Evolutionary conservation across 2,888 invertebrate species (phyloP).

Genomic region (Trachelus stipa): DNA sequence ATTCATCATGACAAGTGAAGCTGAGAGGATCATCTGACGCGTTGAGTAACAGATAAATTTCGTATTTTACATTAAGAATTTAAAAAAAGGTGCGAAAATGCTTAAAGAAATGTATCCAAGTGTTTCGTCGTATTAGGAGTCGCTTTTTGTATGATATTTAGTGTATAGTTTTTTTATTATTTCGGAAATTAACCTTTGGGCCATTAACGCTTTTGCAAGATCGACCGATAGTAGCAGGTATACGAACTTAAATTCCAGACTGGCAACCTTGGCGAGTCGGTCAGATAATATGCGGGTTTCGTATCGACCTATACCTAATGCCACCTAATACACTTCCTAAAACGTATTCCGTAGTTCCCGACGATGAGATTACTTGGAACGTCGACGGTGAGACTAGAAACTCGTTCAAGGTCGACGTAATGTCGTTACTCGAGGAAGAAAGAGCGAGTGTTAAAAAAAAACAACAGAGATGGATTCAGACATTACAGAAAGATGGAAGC

Average conservation of each 20-base stretch:
- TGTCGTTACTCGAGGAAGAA: background rate
- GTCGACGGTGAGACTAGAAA: background rate
- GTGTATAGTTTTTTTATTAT: background rate
- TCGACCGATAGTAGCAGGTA: background rate
- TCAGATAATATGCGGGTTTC: background rate
- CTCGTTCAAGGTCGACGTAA: background rate
- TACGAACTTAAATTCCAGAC: background rate
- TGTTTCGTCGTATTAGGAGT: background rate
- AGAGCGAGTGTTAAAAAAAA: background rate
- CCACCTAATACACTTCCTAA: background rate
- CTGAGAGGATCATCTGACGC: background rate
- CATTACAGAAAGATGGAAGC: background rate
- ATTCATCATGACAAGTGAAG: background rate
- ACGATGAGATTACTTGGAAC: background rate
- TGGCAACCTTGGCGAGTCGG: background rate
- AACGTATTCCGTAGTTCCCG: background rate
- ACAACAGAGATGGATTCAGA: background rate
- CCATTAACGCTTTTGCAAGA: background rate
- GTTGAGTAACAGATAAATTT: background rate
- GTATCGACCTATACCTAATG: conserved; percentile 1
- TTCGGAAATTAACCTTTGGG: background rate
- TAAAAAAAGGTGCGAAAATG: background rate
- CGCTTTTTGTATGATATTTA: too few species aligned
- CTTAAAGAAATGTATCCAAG: background rate
- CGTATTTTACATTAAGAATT: background rate